Percentiles rank a stretch among this genome's conserved stretches.
Evolutionary conservation across 2,888 invertebrate species (phyloP).

Genomic region (Drosophila emarginata): DNA sequence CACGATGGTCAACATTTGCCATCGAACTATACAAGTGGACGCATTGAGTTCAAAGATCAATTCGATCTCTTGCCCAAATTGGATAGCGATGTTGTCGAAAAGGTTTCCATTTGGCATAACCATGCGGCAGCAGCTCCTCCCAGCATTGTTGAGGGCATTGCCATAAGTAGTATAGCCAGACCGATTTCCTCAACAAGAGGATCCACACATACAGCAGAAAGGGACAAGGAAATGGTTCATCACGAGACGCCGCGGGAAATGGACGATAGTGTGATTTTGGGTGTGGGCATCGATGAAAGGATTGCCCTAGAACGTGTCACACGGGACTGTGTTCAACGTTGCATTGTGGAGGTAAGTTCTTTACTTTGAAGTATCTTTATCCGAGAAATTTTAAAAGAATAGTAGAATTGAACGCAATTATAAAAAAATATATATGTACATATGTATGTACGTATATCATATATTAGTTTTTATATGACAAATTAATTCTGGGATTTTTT

Average conservation of each 20-base stretch:
- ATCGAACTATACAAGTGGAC: slow-evolving; percentile 15
- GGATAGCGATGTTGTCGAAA: slow-evolving; percentile 65
- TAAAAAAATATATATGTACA: too few species aligned
- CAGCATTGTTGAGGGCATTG: slow-evolving; percentile 55
- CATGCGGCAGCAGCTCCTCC: slow-evolving; percentile 62
- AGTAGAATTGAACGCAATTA: too few species aligned
- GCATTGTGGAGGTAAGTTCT: slow-evolving; percentile 66
- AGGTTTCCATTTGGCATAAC: slow-evolving; percentile 66
- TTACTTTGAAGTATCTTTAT: too few species aligned
- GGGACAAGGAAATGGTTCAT: too few species aligned
- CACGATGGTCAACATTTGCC: slow-evolving; percentile 32
- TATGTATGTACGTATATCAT: too few species aligned
- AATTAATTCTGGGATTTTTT: too few species aligned
- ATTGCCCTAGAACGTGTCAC: slow-evolving; percentile 59
- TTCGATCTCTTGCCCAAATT: slow-evolving; percentile 50
- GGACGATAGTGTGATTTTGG: slow-evolving; percentile 13
- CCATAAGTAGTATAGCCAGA: slow-evolving; percentile 50
- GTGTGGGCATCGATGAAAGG: slow-evolving; percentile 48
- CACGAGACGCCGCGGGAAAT: neutral
- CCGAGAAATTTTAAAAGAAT: neutral
- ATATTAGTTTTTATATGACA: too few species aligned
- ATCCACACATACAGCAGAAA: slow-evolving; percentile 2
- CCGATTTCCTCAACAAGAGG: slow-evolving; percentile 7
- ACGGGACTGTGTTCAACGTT: slow-evolving; percentile 66
- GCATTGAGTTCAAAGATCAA: slow-evolving; percentile 13